phyloP scores from a whole-genome alignment of 2,113 vertebrate species.

The Choloepus hoffmanni region DNA sequence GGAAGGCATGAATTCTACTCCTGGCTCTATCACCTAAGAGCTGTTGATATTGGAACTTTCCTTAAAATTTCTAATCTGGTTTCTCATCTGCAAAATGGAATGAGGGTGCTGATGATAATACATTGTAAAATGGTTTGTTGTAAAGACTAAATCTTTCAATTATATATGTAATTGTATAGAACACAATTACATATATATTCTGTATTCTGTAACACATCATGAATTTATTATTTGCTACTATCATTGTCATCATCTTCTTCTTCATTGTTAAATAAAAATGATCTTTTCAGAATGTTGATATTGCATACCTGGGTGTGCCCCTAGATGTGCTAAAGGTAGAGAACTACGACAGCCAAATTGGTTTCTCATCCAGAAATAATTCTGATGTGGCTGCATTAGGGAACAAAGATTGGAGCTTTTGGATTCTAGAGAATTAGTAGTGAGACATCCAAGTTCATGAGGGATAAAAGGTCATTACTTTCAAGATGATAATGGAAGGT shows the following conservation, averaged over 20 bases:
- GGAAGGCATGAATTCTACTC: neutral
- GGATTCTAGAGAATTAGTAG: neutral
- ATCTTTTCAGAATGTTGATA: neutral
- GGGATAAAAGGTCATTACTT: neutral
- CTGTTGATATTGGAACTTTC: neutral
- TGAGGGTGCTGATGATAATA: neutral
- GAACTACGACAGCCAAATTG: neutral
- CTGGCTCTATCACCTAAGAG: neutral
- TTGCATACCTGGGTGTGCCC: neutral
- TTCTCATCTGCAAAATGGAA: constrained; percentile 19
- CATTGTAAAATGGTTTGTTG: neutral
- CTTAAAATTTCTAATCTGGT: neutral
- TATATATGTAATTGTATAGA: neutral
- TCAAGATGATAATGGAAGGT: neutral
- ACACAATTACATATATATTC: no score
- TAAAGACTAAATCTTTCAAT: neutral
- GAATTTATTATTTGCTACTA: neutral
- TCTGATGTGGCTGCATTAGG: neutral
- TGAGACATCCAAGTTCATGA: neutral
- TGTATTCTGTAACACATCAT: neutral
- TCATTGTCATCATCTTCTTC: neutral
- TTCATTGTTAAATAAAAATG: neutral
- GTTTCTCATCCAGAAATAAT: neutral
- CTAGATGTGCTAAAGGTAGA: neutral
- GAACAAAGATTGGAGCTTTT: neutral